Conservation (phyloP, 2,113 vertebrate genomes). For the Pyrgilauda ruficollis region DNA sequence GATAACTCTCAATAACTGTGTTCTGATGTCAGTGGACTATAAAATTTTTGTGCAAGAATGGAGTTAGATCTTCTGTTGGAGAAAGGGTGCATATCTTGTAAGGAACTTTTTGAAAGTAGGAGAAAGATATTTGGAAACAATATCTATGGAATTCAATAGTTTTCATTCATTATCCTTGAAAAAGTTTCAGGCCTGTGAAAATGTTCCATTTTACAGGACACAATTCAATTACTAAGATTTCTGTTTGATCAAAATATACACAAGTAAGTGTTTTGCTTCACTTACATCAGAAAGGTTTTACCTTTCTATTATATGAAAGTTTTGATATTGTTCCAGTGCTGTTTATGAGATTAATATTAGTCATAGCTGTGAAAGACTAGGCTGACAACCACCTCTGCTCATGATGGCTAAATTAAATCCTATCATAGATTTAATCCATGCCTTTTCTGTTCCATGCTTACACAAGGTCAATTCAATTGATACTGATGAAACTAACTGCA, state of each 20-base stretch:
- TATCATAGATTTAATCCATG: neutral
- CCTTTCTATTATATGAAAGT: neutral
- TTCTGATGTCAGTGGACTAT: neutral
- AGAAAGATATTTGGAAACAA: neutral
- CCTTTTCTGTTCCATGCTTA: neutral
- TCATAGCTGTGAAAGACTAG: neutral
- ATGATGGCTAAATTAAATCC: neutral
- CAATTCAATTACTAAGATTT: neutral
- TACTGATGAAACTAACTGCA: neutral
- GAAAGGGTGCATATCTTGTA: neutral
- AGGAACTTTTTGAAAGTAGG: neutral
- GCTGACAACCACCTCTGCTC: neutral
- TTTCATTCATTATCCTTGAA: neutral
- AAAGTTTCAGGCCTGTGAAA: neutral
- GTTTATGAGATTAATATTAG: neutral
- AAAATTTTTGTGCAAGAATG: neutral
- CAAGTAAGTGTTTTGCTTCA: neutral
- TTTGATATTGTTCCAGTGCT: neutral
- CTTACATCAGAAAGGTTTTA: neutral
- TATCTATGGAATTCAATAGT: neutral
- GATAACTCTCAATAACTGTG: neutral
- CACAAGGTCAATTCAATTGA: neutral
- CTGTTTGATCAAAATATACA: neutral
- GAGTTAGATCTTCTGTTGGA: neutral
- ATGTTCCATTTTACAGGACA: neutral